These are phyloP conservation scores for Euura saliciscinereae DNA, from an alignment of 1,140 invertebrate genomes.

Conservation along the genomic window DNA sequence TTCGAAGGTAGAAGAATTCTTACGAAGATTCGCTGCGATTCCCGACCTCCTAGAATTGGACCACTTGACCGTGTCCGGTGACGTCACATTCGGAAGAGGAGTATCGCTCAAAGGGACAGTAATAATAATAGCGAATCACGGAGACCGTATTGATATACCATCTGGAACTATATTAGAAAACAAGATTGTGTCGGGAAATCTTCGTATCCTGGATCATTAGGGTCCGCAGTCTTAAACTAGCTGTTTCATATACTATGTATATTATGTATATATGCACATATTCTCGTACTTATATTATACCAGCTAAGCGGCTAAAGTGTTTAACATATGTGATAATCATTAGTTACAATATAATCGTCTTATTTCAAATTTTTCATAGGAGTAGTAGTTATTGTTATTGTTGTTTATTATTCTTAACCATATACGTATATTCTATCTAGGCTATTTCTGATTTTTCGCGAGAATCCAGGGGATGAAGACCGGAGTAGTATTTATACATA, in stretches of 20 bases:
- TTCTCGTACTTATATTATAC: neutral
- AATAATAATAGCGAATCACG: slow-evolving; percentile 99
- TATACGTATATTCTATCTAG: too few species aligned
- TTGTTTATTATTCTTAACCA: too few species aligned
- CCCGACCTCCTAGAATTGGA: slow-evolving; percentile 97
- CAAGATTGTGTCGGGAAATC: slow-evolving; percentile 99
- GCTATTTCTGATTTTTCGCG: too few species aligned
- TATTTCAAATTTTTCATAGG: too few species aligned
- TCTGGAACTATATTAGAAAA: slow-evolving; percentile 97
- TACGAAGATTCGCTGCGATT: slow-evolving; percentile 92
- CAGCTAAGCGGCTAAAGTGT: neutral
- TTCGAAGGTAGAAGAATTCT: slow-evolving; percentile 94
- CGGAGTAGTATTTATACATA: too few species aligned
- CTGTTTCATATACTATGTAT: neutral
- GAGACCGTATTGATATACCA: slow-evolving; percentile 98
- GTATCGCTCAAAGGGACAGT: slow-evolving; percentile 98
- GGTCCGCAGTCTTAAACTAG: neutral
- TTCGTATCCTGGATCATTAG: slow-evolving; percentile 97
- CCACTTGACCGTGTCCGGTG: slow-evolving; percentile 98
- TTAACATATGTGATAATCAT: neutral
- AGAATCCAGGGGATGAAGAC: too few species aligned
- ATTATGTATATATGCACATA: neutral
- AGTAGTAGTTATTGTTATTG: too few species aligned
- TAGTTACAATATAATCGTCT: neutral
- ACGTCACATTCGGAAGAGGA: slow-evolving; percentile 97